These are phyloP conservation scores for Gavialis gangeticus DNA, from an alignment of 2,113 vertebrate species.

Conservation along the genomic window DNA sequence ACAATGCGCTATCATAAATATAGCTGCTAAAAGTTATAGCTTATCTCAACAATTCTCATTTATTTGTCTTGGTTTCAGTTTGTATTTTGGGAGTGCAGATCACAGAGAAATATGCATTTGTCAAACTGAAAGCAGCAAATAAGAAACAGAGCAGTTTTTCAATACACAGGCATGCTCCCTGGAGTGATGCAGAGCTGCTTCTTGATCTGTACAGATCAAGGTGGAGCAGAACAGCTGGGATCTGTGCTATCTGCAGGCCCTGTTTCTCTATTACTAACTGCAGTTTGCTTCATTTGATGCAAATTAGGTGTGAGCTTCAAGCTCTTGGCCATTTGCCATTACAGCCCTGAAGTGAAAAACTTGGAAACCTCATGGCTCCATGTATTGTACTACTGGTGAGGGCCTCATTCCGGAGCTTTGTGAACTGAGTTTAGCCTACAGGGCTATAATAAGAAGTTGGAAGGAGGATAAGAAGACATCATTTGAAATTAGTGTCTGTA, in stretches of 20 bases:
- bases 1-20: not conserved
- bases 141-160: not conserved
- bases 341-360: not conserved
- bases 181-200: not conserved
- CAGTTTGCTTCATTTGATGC: not conserved
- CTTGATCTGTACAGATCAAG: rapidly evolving
- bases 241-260: not conserved
- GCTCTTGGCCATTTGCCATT: not conserved
- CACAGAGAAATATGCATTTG: not conserved
- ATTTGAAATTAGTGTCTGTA: not conserved
- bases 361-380: not conserved
- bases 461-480: not conserved
- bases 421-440: not conserved
- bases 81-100: not conserved
- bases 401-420: not conserved
- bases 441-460: not conserved
- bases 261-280: not conserved
- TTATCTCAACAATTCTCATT: not conserved
- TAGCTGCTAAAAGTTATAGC: not conserved
- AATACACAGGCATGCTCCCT: not conserved
- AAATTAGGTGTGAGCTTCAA: not conserved
- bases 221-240: not conserved
- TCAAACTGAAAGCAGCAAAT: not conserved
- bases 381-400: not conserved
- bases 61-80: not conserved